These are phyloP conservation scores for Archilochus colubris DNA, from an alignment of 2,113 vertebrate species.

Conservation along the genomic window DNA sequence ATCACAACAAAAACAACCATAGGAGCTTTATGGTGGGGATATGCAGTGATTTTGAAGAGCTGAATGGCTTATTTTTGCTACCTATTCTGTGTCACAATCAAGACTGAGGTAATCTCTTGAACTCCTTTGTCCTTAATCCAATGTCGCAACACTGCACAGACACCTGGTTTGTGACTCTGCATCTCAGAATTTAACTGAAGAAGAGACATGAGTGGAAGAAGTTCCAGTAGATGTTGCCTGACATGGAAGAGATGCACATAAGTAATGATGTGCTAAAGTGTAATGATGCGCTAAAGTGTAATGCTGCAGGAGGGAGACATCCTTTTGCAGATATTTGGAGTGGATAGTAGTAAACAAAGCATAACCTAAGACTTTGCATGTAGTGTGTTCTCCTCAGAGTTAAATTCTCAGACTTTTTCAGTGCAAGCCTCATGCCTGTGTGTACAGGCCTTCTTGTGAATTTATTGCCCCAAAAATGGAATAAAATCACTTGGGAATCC, in stretches of 20 bases:
- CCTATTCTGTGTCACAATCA: background rate
- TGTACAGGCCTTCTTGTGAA: background rate
- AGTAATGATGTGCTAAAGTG: background rate
- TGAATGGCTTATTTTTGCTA: background rate
- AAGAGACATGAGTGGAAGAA: background rate
- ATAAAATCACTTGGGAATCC: background rate
- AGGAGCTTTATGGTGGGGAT: background rate
- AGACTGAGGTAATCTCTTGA: background rate
- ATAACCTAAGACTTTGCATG: background rate
- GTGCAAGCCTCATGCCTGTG: background rate
- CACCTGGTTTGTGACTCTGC: background rate
- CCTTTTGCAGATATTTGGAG: background rate
- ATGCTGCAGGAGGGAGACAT: background rate
- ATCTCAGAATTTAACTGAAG: background rate
- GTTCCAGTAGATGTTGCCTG: background rate
- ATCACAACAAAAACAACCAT: rapidly evolving
- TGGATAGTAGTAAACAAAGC: background rate
- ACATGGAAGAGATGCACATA: background rate
- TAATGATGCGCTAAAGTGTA: background rate
- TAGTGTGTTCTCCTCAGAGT: background rate
- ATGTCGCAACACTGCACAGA: background rate
- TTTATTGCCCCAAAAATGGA: background rate
- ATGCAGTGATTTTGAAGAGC: background rate
- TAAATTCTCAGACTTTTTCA: background rate
- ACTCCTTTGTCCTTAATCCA: background rate